Evolutionary conservation across 2,888 invertebrate genomes (phyloP).

Genomic region (Scelioninae gen. 2): DNA sequence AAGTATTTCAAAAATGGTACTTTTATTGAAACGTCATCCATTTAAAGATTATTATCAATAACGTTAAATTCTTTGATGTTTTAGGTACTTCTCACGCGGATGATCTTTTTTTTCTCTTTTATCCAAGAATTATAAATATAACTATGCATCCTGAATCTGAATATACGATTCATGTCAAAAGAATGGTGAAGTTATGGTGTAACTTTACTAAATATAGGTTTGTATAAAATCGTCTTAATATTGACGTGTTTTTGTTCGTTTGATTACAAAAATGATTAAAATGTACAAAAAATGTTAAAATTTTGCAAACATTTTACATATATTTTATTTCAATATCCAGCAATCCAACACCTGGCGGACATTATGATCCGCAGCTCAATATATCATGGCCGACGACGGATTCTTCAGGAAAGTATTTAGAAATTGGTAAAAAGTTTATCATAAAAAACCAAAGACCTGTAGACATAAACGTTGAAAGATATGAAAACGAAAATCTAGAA

Average conservation of each 20-base stretch:
- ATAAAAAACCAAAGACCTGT: slow-evolving; percentile 38
- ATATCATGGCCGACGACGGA: slow-evolving; percentile 57
- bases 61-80: too few relatives aligned
- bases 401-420: slow-evolving; percentile 45
- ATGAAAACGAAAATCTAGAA: slow-evolving; percentile 20
- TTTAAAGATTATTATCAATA: too few relatives aligned
- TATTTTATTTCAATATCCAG: slow-evolving; percentile 7
- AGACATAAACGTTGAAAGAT: slow-evolving; percentile 22
- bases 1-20: too few relatives aligned
- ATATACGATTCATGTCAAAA: slow-evolving; percentile 65
- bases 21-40: too few relatives aligned
- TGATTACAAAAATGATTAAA: too few relatives aligned
- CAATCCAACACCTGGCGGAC: slow-evolving; percentile 59
- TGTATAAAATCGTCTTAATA: too few relatives aligned
- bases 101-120: slow-evolving; percentile 79
- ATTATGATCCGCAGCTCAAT: slow-evolving; percentile 41
- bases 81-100: slow-evolving; percentile 73
- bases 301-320: background rate
- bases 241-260: too few relatives aligned
- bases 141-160: background rate
- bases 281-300: too few relatives aligned
- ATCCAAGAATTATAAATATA: slow-evolving; percentile 62
- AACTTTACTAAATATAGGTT: slow-evolving; percentile 77
- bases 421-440: slow-evolving; percentile 53
- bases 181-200: slow-evolving; percentile 78